A percentile compares a stretch with the other conserved stretches of the same genome.
phyloP scores from a whole-genome alignment of 2,797 vertebrate genomes.

The Carcharodon carcharias region DNA sequence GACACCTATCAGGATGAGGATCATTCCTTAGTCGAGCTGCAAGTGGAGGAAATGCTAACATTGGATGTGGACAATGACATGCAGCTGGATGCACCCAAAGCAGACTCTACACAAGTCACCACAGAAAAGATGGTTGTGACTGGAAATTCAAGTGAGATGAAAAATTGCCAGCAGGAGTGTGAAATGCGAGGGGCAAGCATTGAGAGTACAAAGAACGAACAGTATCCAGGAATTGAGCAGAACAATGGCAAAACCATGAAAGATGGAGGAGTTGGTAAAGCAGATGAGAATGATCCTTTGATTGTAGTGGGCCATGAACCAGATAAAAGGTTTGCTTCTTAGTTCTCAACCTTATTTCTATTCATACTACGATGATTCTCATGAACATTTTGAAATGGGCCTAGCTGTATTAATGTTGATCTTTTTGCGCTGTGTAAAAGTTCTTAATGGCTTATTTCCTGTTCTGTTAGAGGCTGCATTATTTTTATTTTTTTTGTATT shows the following conservation, averaged over 20 bases:
- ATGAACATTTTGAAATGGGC: conserved; percentile 64
- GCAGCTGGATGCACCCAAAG: conserved; percentile 60
- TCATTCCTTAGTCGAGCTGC: conserved; percentile 62
- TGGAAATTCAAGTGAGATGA: conserved; percentile 73
- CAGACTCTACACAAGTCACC: conserved; percentile 55
- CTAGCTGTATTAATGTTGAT: conserved; percentile 56
- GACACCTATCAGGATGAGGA: conserved; percentile 66
- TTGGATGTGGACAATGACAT: conserved; percentile 70
- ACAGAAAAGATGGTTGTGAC: conserved; percentile 51
- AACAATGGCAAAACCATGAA: conserved; percentile 62
- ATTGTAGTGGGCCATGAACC: conserved; percentile 96
- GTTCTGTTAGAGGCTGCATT: conserved; percentile 46
- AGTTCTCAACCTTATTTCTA: conserved; percentile 90
- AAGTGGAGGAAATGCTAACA: conserved; percentile 57
- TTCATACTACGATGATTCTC: conserved; percentile 68
- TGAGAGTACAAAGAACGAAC: conserved; percentile 62
- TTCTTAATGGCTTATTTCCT: conserved; percentile 40
- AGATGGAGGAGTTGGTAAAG: conserved; percentile 69
- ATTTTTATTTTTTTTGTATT: conserved; percentile 50
- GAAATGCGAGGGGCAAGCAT: conserved; percentile 58
- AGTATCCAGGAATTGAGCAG: conserved; percentile 66
- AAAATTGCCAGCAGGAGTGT: conserved; percentile 68
- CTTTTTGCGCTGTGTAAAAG: conserved; percentile 49
- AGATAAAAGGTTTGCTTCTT: conserved; percentile 99
- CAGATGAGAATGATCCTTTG: conserved; percentile 91